Base-by-base conservation (phyloP, 2,113 vertebrate genomes). In the Uropsilus gracilis region DNA sequence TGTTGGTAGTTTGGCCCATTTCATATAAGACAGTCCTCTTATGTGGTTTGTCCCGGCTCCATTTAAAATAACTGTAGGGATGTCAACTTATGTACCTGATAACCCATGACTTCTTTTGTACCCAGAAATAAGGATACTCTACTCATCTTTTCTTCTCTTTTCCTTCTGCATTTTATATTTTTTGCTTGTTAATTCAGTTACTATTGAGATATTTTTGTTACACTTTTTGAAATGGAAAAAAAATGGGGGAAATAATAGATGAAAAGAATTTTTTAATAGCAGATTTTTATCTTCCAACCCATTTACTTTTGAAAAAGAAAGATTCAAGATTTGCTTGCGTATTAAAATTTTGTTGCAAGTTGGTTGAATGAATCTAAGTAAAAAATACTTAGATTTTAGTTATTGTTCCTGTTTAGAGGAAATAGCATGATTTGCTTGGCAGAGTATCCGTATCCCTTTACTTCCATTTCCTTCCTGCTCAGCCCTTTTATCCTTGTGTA, bases 141-240 rank as follows among this genome's bases (percentile, higher is more conserved):
- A 16, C 53, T 26, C 17, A 53, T 37, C 59, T 64, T 63, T 12
- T 57, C 3, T 28, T 88, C 34, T 80, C 34, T 55, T 63, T 83
- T 66, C 32, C 77, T 18, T 5, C 85, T 75, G n/a, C n/a, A n/a
- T n/a, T 76, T 84, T 12, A 89, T 86, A 87, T 32, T 87, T 55
- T 83, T 82, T 77, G 34, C 55, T 75, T n/a, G 30, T 72, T 94
- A 37, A 68, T 59, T 87, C 64, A 44, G 66, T 77, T 92, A 86
- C 20, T 46, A 20, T 46, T 59, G 57, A 20, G n/a, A 26, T 71
- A 57, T 63, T 92, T 92, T 84, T 61, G 46, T 32, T 80, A 72
- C 61, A 28, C 55, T 86, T 59, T 82, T 89, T 50, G 24, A 18
- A 73, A 0, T 66, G 28, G 16, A 32, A 80, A 86, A 86, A 63